Evolutionary conservation across 1,140 invertebrate genomes (phyloP), one percentile per base, ranked within the genome.

Genomic region (Penaeus vannamei): DNA sequence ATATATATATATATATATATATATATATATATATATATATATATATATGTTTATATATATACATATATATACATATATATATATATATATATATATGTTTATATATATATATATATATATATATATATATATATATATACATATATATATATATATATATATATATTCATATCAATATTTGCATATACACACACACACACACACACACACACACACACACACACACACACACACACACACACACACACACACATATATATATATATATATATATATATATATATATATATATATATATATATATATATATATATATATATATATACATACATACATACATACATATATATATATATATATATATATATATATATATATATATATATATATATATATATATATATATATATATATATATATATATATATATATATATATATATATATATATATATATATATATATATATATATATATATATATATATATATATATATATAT

Each of bases 21-120:
- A 17, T 32, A 23, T 26, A 72, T 53, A 72, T 14, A 32, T 14
- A 76, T 22, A 72, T 72, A 72, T 72, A 72, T 72, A 72, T 72
- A 72, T 72, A 72, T 72, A 72, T 72, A 72, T 72, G n/a, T 72
- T 23, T 72, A n/a, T 72, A 72, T 72, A 72, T 72, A 72, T 72
- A 72, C n/a, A 19, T 72, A 72, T n/a, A 72, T 72, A 72, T 72
- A 72, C n/a, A 72, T 22, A 72, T 72, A 72, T 72, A 72, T 72
- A 72, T 72, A 72, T 72, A 22, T 1, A 72, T 72, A 72, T 72
- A 72, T 72, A 72, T 72, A 72, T 14, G n/a, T 46, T 5, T 46
- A 32, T 72, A 72, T 72, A 72, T 72, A n/a, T 29, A 26, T 72
- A 72, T 72, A 26, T 26, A 72, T 72, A 29, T 72, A 72, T n/a